These are phyloP conservation scores for Linnaemya tessellans DNA, from an alignment of 2,888 invertebrate species.

Conservation along the genomic window DNA sequence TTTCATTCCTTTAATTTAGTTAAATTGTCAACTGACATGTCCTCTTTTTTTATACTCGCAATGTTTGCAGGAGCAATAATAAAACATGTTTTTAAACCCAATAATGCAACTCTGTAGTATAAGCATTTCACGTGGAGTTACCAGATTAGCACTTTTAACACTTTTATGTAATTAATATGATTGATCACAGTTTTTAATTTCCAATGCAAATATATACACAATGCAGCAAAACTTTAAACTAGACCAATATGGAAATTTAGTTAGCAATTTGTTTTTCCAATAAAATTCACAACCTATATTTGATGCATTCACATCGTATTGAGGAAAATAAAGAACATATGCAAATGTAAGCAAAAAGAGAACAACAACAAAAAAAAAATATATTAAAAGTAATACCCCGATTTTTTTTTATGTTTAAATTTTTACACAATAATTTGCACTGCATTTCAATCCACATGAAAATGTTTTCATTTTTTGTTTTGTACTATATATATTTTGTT, in stretches of 20 bases:
- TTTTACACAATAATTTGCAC: conserved; percentile 45
- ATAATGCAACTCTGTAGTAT: neutral
- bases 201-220: conserved; percentile 14
- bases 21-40: conserved; percentile 46
- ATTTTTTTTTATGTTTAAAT: conserved; percentile 13
- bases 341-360: conserved; percentile 31
- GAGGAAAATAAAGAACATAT: neutral
- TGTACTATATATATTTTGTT: conserved; percentile 1
- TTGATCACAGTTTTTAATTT: neutral
- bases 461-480: conserved; percentile 36
- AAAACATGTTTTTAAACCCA: neutral
- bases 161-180: neutral
- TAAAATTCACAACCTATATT: conserved; percentile 34
- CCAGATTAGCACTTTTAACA: neutral
- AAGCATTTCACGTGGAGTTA: neutral
- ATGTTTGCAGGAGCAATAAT: neutral
- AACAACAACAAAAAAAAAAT: conserved; percentile 6
- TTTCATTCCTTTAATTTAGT: conserved; percentile 16
- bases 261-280: neutral
- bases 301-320: conserved; percentile 7
- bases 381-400: conserved; percentile 33
- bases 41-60: neutral
- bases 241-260: conserved; percentile 13
- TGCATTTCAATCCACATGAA: conserved; percentile 46
- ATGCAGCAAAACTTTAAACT: conserved; percentile 7